Percentiles rank a stretch among this genome's conserved stretches.
These are phyloP conservation scores for Chrysolina haemoptera DNA, from an alignment of 2,888 invertebrate species.

Conservation along the genomic window DNA sequence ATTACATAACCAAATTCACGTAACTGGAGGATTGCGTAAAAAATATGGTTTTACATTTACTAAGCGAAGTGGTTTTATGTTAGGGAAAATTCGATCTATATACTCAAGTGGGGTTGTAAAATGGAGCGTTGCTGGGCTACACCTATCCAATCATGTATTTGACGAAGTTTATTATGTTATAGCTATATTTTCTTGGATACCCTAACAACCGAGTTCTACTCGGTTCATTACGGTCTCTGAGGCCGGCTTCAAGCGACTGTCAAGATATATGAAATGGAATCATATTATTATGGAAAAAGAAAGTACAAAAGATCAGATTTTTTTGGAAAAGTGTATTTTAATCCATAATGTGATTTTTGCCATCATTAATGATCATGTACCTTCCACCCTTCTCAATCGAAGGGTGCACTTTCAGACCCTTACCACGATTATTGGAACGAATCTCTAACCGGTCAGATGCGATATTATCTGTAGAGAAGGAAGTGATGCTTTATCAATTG, in stretches of 20 bases:
- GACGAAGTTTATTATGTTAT: conserved; percentile 30
- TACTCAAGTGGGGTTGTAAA: conserved; percentile 38
- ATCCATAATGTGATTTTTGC: no score
- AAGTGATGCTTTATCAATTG: no score
- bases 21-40: conserved; percentile 54
- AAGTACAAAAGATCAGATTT: background rate
- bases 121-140: conserved; percentile 27
- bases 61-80: conserved; percentile 42
- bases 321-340: background rate
- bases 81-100: conserved; percentile 40
- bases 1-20: conserved; percentile 51
- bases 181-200: conserved; percentile 28
- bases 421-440: no score
- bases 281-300: background rate
- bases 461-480: no score
- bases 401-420: no score
- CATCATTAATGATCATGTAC: no score
- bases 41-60: conserved; percentile 57
- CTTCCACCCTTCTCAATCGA: no score
- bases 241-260: conserved; percentile 9
- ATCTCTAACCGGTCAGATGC: no score
- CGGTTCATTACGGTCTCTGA: conserved; percentile 19
- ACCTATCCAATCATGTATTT: conserved; percentile 31
- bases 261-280: conserved; percentile 9
- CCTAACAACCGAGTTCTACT: conserved; percentile 1